phyloP scores from a whole-genome alignment of 2,888 invertebrate species.

The Andricus quercusramuli region DNA sequence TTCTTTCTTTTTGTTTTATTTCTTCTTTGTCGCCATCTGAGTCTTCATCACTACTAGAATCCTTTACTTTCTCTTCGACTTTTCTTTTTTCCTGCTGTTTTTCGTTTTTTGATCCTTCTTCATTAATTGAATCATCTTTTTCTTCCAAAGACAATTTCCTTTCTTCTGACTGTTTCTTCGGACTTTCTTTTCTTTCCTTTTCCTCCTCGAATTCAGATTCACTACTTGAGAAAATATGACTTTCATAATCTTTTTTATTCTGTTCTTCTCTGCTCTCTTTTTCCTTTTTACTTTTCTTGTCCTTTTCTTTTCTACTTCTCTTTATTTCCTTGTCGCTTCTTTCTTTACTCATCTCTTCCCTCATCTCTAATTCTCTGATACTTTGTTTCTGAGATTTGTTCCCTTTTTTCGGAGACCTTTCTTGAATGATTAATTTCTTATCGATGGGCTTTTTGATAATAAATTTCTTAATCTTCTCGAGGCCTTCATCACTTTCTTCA shows the following conservation, averaged over 20 bases:
- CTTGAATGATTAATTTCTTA: background rate
- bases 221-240: background rate
- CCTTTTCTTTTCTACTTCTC: background rate
- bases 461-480: background rate
- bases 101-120: background rate
- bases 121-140: background rate
- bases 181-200: background rate
- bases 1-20: background rate
- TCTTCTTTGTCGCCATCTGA: background rate
- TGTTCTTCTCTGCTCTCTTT: slow-evolving; percentile 13
- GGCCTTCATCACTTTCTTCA: background rate
- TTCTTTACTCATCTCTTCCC: background rate
- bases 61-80: background rate
- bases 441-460: background rate
- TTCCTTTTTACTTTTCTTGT: background rate
- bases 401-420: background rate
- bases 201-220: background rate
- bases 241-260: background rate
- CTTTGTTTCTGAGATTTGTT: background rate
- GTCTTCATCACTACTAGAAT: background rate
- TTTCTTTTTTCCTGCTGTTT: background rate
- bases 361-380: slow-evolving; percentile 10
- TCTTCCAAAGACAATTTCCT: background rate
- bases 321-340: slow-evolving; percentile 18
- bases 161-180: background rate